A percentile compares a stretch with the other conserved stretches of the same genome.
Evolutionary conservation across 2,113 vertebrate species (phyloP).

Genomic region (Pampusana beccarii): DNA sequence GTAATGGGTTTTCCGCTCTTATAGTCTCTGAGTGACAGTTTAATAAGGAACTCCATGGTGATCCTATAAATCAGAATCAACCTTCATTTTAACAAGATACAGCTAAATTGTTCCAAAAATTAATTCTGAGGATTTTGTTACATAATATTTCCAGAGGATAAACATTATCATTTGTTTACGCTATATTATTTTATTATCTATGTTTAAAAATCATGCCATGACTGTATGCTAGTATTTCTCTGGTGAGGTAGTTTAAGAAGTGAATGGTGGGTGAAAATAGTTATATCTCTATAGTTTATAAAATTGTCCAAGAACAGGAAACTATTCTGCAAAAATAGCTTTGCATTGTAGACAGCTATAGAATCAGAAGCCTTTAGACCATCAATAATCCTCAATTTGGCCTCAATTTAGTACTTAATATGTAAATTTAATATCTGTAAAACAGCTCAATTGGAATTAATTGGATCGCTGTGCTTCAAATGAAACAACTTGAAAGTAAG

Average conservation of each 20-base stretch:
- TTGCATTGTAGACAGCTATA: background rate
- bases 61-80: constrained; percentile 55
- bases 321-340: background rate
- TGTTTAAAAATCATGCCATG: constrained; percentile 13
- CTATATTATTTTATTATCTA: background rate
- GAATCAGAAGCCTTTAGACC: background rate
- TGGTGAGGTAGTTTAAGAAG: background rate
- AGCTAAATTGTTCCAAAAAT: background rate
- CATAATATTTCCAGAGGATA: background rate
- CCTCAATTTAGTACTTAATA: constrained; percentile 16
- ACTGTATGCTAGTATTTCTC: background rate
- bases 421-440: constrained; percentile 39
- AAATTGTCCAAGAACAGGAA: background rate
- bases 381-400: background rate
- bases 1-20: constrained; percentile 54
- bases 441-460: constrained; percentile 18
- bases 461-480: constrained; percentile 9
- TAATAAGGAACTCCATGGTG: constrained; percentile 58
- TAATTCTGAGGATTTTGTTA: constrained; percentile 13
- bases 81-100: constrained; percentile 3
- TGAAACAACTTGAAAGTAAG: constrained; percentile 37
- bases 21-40: constrained; percentile 40
- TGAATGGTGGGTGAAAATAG: background rate
- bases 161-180: background rate
- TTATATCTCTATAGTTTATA: background rate